Percentiles rank a stretch among this genome's conserved stretches.
Conservation (phyloP, 2,888 invertebrate species). For the Sarcophaga subvicina region DNA sequence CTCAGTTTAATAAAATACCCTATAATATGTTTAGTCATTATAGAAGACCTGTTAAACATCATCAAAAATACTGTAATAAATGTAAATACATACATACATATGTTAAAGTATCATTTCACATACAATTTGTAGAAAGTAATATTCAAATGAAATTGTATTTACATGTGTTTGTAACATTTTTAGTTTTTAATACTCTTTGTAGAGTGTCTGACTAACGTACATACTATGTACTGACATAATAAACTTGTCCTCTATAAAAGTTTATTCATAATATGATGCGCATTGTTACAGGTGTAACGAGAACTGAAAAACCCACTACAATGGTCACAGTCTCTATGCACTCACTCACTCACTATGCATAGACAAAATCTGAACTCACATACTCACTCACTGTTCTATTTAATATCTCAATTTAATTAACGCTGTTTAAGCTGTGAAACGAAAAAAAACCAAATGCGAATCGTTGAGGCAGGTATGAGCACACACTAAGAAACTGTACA, state of each 20-base stretch:
- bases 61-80: too few species aligned
- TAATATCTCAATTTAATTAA: slow-evolving; percentile 46
- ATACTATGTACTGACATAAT: neutral
- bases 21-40: too few species aligned
- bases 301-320: slow-evolving; percentile 9
- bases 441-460: slow-evolving; percentile 30
- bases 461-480: slow-evolving; percentile 8
- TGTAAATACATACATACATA: too few species aligned
- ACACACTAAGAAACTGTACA: neutral
- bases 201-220: neutral
- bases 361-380: too few species aligned
- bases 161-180: neutral
- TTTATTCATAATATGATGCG: neutral
- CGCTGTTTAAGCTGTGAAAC: slow-evolving; percentile 22
- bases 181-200: neutral
- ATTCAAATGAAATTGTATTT: neutral
- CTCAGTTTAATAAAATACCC: too few species aligned
- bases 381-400: neutral
- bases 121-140: too few species aligned
- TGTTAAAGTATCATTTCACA: too few species aligned
- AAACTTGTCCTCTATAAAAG: slow-evolving; percentile 5
- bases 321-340: neutral
- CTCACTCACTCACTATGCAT: neutral
- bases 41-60: too few species aligned
- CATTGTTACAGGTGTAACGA: slow-evolving; percentile 46